These are phyloP conservation scores for Nasonia oneida DNA, from an alignment of 2,888 invertebrate genomes.

Conservation along the genomic window DNA sequence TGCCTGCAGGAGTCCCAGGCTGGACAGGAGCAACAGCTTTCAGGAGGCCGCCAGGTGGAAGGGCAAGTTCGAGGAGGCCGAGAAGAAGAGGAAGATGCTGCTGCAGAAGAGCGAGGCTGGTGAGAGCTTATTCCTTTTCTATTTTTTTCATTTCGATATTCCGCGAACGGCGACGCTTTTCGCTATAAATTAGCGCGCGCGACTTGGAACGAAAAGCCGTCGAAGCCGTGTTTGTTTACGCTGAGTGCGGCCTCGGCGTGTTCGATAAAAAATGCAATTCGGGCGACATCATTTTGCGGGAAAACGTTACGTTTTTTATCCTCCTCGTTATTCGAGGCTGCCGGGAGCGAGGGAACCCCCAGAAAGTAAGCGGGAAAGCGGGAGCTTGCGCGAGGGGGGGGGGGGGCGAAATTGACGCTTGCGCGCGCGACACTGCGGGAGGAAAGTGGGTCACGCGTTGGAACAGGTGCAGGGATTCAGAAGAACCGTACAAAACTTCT, in stretches of 20 bases:
- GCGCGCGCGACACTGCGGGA: too few species aligned
- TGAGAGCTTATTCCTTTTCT: conserved; percentile 76
- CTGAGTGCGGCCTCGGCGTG: too few species aligned
- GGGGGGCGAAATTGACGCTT: neutral
- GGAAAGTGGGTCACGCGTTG: conserved; percentile 40
- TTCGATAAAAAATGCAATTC: too few species aligned
- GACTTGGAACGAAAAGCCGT: too few species aligned
- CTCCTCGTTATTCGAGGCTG: conserved; percentile 10
- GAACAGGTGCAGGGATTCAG: conserved; percentile 30
- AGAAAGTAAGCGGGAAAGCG: conserved; percentile 2
- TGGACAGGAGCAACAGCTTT: conserved; percentile 56
- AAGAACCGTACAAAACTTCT: conserved; percentile 10
- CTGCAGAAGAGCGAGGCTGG: conserved; percentile 87
- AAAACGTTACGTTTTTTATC: conserved; percentile 28
- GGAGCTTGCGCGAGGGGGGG: neutral
- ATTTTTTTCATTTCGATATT: neutral
- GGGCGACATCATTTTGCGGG: neutral
- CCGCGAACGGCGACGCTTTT: too few species aligned
- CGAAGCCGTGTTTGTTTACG: too few species aligned
- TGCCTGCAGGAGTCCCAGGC: conserved; percentile 27
- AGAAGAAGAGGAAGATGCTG: conserved; percentile 84
- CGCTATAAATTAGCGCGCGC: too few species aligned
- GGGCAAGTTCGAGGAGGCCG: conserved; percentile 86
- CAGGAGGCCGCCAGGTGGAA: conserved; percentile 80
- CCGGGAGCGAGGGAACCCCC: neutral